Base-by-base conservation (phyloP, 2,888 invertebrate genomes). In the Phragmatobia fuliginosa region DNA sequence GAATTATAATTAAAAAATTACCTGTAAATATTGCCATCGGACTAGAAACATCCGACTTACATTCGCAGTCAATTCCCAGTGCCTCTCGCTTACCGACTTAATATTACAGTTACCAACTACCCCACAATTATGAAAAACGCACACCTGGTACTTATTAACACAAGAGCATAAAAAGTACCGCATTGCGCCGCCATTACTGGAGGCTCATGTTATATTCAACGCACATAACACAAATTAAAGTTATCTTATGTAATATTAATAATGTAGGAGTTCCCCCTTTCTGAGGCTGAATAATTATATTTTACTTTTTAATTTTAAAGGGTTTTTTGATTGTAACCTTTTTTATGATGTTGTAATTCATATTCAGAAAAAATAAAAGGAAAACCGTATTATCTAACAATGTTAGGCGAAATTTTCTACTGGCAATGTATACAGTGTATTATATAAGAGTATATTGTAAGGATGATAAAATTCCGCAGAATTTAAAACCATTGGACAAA, bases 201-300 rank as follows among this genome's bases (percentile, higher is more conserved):
- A 62, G 52, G 1, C 86, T 85, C 82, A 86, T 86, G 84, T 80
- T 76, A 80, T 81, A 86, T 86, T 87, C 86, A 85, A 72, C 76
- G 76, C 80, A 81, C 80, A 81, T 78, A 81, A 77, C 75, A 79
- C 77, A 85, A 86, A 86, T 86, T 86, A 83, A 84, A 85, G 82
- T 82, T 82, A 86, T 83, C 81, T 79, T 81, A 78, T 76, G 75
- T 75, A 81, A 84, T 85, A 85, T 78, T 78, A 80, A 81, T 82
- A 82, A 83, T 81, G 78, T 76, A 74, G 69, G 64, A 49, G 67
- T 41, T 45, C 52, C 61, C n/a, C 62, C 25, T 64, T 68, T 71
- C 38, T 38, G 61, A 45, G 45, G 61, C 28, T 41, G 67, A 45
- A 61, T 38, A 75, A 49, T 41, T 60, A 31, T 49, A 49, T 62